Evolutionary conservation across 2,888 invertebrate genomes (phyloP).

Genomic region (Chaitophorus viminalis): DNA sequence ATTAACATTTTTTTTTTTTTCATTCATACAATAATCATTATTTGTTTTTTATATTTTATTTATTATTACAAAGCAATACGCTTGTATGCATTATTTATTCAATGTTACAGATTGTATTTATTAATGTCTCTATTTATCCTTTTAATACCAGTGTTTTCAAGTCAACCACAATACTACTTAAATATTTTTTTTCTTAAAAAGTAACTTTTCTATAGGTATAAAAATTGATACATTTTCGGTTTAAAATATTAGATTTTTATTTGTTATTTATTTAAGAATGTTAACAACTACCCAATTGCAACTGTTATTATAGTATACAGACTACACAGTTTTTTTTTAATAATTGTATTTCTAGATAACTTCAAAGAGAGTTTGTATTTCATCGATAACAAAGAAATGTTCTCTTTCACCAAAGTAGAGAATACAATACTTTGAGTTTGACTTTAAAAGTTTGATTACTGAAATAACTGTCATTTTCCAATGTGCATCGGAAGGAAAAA

Average conservation of each 20-base stretch:
- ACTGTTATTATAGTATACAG: not conserved
- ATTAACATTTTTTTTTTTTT: not conserved
- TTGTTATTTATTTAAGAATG: not conserved
- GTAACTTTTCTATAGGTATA: too few species aligned
- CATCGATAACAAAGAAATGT: not conserved
- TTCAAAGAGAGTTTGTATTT: not conserved
- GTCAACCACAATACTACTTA: too few species aligned
- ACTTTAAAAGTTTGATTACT: conserved; percentile 4
- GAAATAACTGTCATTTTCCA: conserved; percentile 24
- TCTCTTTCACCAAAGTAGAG: not conserved
- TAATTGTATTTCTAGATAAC: not conserved
- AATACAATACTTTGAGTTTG: not conserved
- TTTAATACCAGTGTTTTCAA: too few species aligned
- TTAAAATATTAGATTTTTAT: not conserved
- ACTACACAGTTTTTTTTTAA: not conserved
- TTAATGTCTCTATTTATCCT: too few species aligned
- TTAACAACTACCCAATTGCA: not conserved
- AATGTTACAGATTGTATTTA: too few species aligned
- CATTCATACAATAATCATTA: not conserved
- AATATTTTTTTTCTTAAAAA: too few species aligned
- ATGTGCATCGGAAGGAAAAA: not conserved
- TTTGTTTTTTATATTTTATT: not conserved
- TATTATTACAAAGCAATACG: not conserved
- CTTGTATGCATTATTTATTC: not conserved
- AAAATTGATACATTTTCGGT: not conserved